Percentiles rank a stretch among this genome's conserved stretches.
Conservation (phyloP, 2,888 invertebrate species). For the Neoaliturus tenellus region DNA sequence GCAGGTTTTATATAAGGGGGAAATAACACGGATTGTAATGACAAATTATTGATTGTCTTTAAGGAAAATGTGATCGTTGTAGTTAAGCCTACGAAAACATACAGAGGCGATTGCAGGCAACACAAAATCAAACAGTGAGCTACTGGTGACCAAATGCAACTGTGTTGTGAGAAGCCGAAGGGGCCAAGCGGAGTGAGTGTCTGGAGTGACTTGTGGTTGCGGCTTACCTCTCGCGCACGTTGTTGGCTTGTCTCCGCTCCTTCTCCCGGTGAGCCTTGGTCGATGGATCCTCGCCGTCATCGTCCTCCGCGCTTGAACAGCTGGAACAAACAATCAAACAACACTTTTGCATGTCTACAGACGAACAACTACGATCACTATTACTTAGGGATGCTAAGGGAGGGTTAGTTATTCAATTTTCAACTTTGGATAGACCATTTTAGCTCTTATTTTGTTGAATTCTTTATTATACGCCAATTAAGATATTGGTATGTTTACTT, state of each 20-base stretch:
- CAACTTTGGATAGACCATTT: too few relatives aligned
- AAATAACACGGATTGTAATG: too few relatives aligned
- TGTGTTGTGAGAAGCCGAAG: neutral
- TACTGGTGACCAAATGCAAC: neutral
- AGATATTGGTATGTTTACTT: too few relatives aligned
- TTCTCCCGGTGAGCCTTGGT: conserved; percentile 96
- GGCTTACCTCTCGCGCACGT: conserved; percentile 96
- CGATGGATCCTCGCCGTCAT: conserved; percentile 86
- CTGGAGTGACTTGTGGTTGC: neutral
- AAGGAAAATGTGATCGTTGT: neutral
- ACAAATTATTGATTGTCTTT: too few relatives aligned
- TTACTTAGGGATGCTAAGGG: too few relatives aligned
- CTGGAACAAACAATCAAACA: conserved; percentile 57
- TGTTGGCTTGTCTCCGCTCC: conserved; percentile 97
- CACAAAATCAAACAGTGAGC: neutral
- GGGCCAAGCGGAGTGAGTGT: neutral
- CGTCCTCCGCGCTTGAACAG: conserved; percentile 89
- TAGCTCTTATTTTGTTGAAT: too few relatives aligned
- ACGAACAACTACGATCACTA: too few relatives aligned
- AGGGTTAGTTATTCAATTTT: too few relatives aligned
- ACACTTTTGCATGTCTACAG: too few relatives aligned
- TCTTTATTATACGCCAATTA: too few relatives aligned
- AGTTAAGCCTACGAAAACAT: neutral
- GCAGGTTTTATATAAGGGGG: too few relatives aligned
- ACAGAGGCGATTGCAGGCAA: conserved; percentile 14